Evolutionary conservation across 2,888 invertebrate genomes (phyloP), one percentile per base, ranked within the genome.

Genomic region (Melanchra persicariae): DNA sequence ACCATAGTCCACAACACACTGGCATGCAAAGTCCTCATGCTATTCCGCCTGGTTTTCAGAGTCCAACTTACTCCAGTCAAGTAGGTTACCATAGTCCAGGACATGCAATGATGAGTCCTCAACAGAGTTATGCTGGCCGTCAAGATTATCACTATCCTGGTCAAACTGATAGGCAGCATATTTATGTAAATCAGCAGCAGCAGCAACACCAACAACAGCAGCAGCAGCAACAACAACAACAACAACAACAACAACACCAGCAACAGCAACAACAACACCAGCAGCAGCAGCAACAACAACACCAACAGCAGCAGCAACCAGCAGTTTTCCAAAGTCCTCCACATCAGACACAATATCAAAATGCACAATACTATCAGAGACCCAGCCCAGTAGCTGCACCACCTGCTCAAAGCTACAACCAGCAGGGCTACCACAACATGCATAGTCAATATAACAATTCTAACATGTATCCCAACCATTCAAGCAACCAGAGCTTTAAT

Each of bases 51-150:
- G 96, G 93, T 61, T 96, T 93, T 74, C 95, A 93, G 79, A 96
- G 94, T 79, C 95, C 94, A 10, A 93, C 93, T 55, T 95, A 93
- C 85, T 91, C 91, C 57, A 95, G 91, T 78, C 95, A 90, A 90
- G 94, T 92, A 70, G 94, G 91, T 40, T 96, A 92, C 77, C 93
- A 94, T 57, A 95, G 94, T 70, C 93, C 95, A 2, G 93, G 92
- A 2, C 94, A 94, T 74, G 88, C 92, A 17, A 92, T 95, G 89
- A 91, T 95, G 91, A 95, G 95, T 77, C 95, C 95, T n/a, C 95
- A 94, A 83, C 92, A 90, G 62, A 88, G 80, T n/a, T 94, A 91
- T 73, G 85, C 90, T 2, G 88, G 89, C 22, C 89, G 94, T 57
- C 95, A 93, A 80, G 95, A 95, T 12, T 94, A 92, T 84, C 92